Conservation (phyloP, 2,888 invertebrate species). For the Asteroscopus sphinx region DNA sequence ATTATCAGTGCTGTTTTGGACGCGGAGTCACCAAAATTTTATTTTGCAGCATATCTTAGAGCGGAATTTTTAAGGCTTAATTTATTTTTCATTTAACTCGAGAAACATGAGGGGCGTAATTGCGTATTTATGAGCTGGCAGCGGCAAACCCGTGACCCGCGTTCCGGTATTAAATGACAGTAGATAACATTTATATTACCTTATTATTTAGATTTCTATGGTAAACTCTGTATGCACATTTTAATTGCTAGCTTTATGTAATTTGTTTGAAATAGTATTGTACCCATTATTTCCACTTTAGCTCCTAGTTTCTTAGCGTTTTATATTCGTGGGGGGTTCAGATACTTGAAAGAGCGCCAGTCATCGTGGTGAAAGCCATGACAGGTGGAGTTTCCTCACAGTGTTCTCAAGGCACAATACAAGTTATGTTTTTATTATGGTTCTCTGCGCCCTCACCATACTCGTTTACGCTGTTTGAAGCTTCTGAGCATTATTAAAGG, state of each 20-base stretch:
- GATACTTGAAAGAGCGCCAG: constrained; percentile 1
- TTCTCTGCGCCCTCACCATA: background rate
- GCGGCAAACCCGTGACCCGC: too few relatives aligned
- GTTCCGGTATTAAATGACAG: too few relatives aligned
- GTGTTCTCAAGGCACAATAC: constrained; percentile 22
- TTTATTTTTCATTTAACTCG: too few relatives aligned
- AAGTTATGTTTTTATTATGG: constrained; percentile 10
- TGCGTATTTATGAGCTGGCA: too few relatives aligned
- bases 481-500: background rate
- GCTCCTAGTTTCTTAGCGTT: background rate
- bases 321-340: background rate
- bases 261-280: background rate
- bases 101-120: too few relatives aligned
- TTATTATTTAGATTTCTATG: too few relatives aligned
- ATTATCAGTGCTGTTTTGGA: too few relatives aligned
- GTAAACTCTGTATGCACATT: constrained; percentile 5
- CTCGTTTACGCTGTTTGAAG: background rate
- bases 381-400: constrained; percentile 17
- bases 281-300: background rate
- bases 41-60: too few relatives aligned
- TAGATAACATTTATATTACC: too few relatives aligned
- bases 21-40: too few relatives aligned
- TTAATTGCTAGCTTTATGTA: constrained; percentile 9
- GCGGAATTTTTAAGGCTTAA: too few relatives aligned
- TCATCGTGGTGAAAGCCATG: constrained; percentile 24